Evolutionary conservation across 2,888 invertebrate genomes (phyloP).

Genomic region (Drosophila merina): DNA sequence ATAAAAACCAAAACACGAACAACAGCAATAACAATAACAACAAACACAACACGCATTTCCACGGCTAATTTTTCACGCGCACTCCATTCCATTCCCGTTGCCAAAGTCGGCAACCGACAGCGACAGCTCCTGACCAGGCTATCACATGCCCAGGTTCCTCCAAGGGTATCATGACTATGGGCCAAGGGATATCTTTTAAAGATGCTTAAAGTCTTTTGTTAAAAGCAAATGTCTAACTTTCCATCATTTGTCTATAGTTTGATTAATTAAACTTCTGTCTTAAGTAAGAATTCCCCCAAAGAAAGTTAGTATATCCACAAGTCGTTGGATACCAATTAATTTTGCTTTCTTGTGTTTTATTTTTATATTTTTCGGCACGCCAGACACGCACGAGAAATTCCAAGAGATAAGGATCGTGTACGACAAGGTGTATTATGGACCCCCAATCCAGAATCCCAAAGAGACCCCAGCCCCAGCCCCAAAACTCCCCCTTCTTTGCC

Average conservation of each 20-base stretch:
- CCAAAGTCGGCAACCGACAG: slow-evolving; percentile 46
- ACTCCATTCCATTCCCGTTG: slow-evolving; percentile 47
- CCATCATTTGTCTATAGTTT: too few species aligned
- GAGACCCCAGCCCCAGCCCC: neutral
- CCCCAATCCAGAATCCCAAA: slow-evolving; percentile 44
- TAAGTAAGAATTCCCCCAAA: neutral
- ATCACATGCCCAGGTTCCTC: slow-evolving; percentile 21
- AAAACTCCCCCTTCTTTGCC: slow-evolving; percentile 2
- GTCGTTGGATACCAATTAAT: slow-evolving; percentile 13
- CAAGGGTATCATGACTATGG: slow-evolving; percentile 16
- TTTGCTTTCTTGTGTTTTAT: slow-evolving; percentile 53
- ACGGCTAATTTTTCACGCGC: slow-evolving; percentile 77
- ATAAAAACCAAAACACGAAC: slow-evolving; percentile 41
- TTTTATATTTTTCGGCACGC: slow-evolving; percentile 70
- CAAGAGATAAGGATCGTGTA: slow-evolving; percentile 84
- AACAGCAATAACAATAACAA: slow-evolving; percentile 41
- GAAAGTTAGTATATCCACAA: slow-evolving; percentile 11
- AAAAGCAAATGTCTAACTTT: too few species aligned
- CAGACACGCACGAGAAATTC: slow-evolving; percentile 79
- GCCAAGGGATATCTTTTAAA: neutral
- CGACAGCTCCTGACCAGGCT: slow-evolving; percentile 76
- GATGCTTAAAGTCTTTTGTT: too few species aligned
- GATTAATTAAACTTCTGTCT: neutral
- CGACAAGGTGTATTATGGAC: slow-evolving; percentile 84
- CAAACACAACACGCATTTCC: slow-evolving; percentile 70